Evolutionary conservation across 1,140 invertebrate genomes (phyloP).

Genomic region (Aphaenogaster ashmeadi): DNA sequence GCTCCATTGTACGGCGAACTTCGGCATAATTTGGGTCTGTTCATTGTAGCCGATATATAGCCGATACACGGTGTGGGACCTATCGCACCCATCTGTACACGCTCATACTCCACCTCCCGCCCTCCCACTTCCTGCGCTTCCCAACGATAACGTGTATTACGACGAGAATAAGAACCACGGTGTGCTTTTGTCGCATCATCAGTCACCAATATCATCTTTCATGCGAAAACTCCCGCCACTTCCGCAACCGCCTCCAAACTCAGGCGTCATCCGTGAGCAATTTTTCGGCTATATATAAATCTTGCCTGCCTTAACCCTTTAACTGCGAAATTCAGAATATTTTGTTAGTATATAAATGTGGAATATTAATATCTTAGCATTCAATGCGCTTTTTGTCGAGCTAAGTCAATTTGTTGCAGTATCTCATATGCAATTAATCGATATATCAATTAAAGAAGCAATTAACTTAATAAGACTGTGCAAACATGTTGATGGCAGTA

Average conservation of each 20-base stretch:
- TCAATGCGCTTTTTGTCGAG: not conserved
- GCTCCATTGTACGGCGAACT: not conserved
- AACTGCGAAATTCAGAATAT: conserved; percentile 15
- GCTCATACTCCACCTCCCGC: conserved; percentile 80
- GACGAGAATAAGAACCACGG: conserved; percentile 72
- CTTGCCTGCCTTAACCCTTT: conserved; percentile 47
- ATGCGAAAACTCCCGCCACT: conserved; percentile 77
- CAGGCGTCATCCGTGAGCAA: conserved; percentile 89
- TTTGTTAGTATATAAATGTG: not conserved
- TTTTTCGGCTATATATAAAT: conserved; percentile 90
- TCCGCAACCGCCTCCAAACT: conserved; percentile 81
- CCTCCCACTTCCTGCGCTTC: conserved; percentile 62
- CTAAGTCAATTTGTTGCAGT: not conserved
- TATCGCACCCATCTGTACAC: conserved; percentile 88
- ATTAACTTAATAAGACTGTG: not conserved
- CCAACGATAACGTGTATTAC: conserved; percentile 75
- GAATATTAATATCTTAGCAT: not conserved
- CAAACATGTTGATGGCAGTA: not conserved
- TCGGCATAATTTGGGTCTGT: conserved; percentile 54
- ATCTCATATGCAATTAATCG: not conserved
- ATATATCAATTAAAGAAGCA: not conserved
- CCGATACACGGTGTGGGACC: conserved; percentile 90
- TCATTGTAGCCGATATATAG: conserved; percentile 89
- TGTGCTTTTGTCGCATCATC: conserved; percentile 11
- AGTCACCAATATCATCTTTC: conserved; percentile 80